Conservation (phyloP, 2,113 vertebrate genomes). For the Elephantulus edwardii region DNA sequence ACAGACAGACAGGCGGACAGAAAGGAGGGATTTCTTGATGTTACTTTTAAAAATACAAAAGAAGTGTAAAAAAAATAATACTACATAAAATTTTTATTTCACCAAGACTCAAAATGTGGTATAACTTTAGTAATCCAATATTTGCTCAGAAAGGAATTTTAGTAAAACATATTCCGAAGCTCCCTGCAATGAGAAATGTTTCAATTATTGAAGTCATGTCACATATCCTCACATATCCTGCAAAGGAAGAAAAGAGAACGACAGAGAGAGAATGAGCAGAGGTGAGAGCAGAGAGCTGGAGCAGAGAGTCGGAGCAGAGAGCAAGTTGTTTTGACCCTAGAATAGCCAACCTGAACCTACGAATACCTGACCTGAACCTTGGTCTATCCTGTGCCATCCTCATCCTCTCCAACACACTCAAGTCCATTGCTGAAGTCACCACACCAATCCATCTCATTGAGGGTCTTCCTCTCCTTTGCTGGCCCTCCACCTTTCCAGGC, state of each 20-base stretch:
- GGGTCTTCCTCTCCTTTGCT: no score
- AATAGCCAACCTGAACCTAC: no score
- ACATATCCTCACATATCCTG: background rate
- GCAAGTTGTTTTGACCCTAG: no score
- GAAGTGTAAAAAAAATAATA: background rate
- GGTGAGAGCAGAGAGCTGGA: conserved; percentile 22
- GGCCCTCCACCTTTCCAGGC: no score
- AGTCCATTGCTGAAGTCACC: no score
- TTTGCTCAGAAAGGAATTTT: background rate
- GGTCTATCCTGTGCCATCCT: no score
- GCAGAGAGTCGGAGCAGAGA: no score
- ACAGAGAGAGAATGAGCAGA: background rate
- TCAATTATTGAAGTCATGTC: conserved; percentile 21
- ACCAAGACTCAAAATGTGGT: background rate
- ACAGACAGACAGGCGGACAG: no score
- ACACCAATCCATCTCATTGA: no score
- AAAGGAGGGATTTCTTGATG: background rate
- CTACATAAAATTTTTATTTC: conserved; percentile 37
- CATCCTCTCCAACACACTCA: no score
- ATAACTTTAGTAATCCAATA: conserved; percentile 41
- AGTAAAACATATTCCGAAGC: background rate
- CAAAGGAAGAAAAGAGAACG: background rate
- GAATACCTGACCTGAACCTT: no score
- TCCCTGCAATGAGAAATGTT: background rate
- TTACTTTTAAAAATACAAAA: background rate